These are phyloP conservation scores for Illadopsis cleaveri DNA, from an alignment of 2,113 vertebrate genomes.

Conservation along the genomic window DNA sequence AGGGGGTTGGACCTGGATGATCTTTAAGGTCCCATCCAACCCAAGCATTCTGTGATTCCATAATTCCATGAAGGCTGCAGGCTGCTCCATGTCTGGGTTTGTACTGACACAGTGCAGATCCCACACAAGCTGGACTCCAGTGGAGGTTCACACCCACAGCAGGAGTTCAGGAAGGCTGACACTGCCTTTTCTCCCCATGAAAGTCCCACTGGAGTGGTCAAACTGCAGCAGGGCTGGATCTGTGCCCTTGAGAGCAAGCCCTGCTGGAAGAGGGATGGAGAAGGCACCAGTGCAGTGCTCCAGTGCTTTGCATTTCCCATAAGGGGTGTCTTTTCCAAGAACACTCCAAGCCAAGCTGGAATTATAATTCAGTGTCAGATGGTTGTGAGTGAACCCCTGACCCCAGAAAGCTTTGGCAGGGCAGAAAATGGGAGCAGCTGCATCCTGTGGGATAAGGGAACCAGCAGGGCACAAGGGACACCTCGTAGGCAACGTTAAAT, in stretches of 20 bases:
- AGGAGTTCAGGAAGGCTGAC: not conserved
- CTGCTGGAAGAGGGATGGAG: not conserved
- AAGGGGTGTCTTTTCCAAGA: not conserved
- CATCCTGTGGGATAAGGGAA: not conserved
- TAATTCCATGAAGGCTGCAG: not conserved
- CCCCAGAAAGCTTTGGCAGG: not conserved
- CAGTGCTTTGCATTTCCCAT: not conserved
- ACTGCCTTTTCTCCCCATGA: not conserved
- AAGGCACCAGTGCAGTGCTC: not conserved
- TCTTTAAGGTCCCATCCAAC: not conserved
- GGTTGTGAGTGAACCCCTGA: conserved; percentile 5
- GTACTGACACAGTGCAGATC: not conserved
- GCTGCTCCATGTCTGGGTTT: rapidly evolving
- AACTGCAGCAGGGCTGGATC: not conserved
- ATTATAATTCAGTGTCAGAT: not conserved
- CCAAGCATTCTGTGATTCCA: not conserved
- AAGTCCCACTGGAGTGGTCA: not conserved
- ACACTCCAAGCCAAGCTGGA: not conserved
- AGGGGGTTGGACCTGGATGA: not conserved
- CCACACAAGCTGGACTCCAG: not conserved
- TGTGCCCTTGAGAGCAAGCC: not conserved
- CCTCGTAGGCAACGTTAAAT: not conserved
- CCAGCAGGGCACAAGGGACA: not conserved
- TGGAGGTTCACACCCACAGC: not conserved
- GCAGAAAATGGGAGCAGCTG: not conserved